Percentiles rank a stretch among this genome's conserved stretches.
Evolutionary conservation across 2,888 invertebrate species (phyloP).

Genomic region (Polyommatus iphigenia): DNA sequence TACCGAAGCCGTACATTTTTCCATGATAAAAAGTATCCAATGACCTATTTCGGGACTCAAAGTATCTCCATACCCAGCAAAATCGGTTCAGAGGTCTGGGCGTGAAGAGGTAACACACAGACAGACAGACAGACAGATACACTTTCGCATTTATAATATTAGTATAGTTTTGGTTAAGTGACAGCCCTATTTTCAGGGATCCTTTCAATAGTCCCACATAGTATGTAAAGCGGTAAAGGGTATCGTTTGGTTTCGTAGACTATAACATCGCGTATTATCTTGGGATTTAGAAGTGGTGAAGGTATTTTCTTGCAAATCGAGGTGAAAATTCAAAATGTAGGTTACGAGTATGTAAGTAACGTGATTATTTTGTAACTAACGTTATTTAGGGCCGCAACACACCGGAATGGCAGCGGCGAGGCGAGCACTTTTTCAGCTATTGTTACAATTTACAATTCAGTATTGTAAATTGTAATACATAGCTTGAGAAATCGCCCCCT

Average conservation of each 20-base stretch:
- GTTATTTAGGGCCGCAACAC: no score
- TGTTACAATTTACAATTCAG: no score
- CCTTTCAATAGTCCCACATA: conserved; percentile 29
- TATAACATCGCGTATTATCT: conserved; percentile 17
- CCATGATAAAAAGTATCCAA: not conserved
- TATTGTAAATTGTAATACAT: no score
- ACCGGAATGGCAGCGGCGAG: no score
- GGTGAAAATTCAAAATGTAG: not conserved
- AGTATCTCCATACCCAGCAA: not conserved
- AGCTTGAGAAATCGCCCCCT: no score
- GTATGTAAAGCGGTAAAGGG: conserved; percentile 28
- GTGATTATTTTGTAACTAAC: no score
- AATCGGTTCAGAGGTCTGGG: no score
- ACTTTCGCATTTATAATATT: no score
- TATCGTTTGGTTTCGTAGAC: not conserved
- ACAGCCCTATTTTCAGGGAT: conserved; percentile 16
- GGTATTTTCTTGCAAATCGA: conserved; percentile 1
- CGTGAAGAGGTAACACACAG: not conserved
- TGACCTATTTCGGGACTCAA: not conserved
- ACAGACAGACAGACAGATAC: not conserved
- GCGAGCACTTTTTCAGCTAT: no score
- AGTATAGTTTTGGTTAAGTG: not conserved
- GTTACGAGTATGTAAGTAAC: no score
- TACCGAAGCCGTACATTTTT: no score
- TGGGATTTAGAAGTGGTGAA: not conserved